Conservation (phyloP, 2,797 vertebrate species). For the Anas bahamensis region DNA sequence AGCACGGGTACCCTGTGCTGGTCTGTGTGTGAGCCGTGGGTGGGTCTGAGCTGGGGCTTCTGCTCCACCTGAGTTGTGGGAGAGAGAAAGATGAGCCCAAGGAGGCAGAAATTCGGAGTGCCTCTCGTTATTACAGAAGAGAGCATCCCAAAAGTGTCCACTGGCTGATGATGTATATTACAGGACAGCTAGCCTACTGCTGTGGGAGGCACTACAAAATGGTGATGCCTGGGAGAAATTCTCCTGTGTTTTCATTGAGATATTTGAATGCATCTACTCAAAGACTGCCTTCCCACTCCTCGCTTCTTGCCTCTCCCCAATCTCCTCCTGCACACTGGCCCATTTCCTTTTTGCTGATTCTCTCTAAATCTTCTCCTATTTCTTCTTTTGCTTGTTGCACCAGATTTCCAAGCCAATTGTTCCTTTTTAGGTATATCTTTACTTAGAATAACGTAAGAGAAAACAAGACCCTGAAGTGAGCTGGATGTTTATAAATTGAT, state of each 20-base stretch:
- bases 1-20: accelerated
- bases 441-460: neutral
- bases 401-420: neutral
- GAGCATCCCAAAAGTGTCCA: neutral
- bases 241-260: neutral
- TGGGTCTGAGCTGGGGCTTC: neutral
- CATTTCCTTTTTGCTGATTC: neutral
- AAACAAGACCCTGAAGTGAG: neutral
- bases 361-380: neutral
- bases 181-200: neutral
- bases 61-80: neutral
- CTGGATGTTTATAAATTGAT: neutral
- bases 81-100: neutral
- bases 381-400: neutral
- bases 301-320: neutral
- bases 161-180: neutral
- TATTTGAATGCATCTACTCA: neutral
- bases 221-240: neutral
- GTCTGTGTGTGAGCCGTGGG: no score
- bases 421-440: neutral
- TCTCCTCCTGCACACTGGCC: neutral
- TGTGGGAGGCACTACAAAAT: neutral
- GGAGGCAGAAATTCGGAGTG: neutral
- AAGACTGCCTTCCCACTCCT: neutral
- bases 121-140: neutral